These are phyloP conservation scores for Leptobrachium ailaonicum DNA, from an alignment of 2,113 vertebrate genomes.

Conservation along the genomic window DNA sequence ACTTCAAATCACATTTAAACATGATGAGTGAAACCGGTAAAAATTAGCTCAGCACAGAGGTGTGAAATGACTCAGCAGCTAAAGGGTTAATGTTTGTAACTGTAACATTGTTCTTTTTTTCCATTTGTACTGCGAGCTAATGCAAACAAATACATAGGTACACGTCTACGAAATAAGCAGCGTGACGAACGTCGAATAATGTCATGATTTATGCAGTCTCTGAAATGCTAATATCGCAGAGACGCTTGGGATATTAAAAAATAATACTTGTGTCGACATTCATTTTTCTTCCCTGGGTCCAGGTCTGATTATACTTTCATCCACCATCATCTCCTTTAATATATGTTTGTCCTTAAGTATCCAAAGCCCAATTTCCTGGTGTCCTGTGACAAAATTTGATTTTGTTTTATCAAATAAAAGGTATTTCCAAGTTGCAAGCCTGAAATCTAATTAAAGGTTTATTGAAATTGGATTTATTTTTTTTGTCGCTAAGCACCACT, in stretches of 20 bases:
- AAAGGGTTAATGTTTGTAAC: too few relatives aligned
- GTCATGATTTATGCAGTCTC: slow-evolving; percentile 30
- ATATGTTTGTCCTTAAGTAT: slow-evolving; percentile 7
- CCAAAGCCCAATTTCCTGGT: neutral
- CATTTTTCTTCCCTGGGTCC: neutral
- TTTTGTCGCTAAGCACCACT: neutral
- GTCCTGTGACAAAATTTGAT: neutral
- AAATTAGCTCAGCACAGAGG: too few relatives aligned
- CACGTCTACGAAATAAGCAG: neutral
- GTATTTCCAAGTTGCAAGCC: neutral
- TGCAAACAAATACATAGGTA: too few relatives aligned
- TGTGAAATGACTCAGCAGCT: too few relatives aligned
- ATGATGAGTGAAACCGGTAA: too few relatives aligned
- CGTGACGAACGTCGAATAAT: neutral
- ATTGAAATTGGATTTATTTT: neutral
- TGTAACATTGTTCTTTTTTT: too few relatives aligned
- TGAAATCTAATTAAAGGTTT: slow-evolving; percentile 6
- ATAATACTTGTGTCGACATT: slow-evolving; percentile 40
- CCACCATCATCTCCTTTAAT: slow-evolving; percentile 11
- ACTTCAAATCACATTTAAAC: too few relatives aligned
- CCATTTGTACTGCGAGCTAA: too few relatives aligned
- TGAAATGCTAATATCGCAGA: slow-evolving; percentile 34
- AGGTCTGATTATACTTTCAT: neutral
- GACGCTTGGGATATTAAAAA: slow-evolving; percentile 8
- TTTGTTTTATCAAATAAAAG: neutral